Conservation (phyloP, 2,888 invertebrate species). For the Gnatocerus cornutus region DNA sequence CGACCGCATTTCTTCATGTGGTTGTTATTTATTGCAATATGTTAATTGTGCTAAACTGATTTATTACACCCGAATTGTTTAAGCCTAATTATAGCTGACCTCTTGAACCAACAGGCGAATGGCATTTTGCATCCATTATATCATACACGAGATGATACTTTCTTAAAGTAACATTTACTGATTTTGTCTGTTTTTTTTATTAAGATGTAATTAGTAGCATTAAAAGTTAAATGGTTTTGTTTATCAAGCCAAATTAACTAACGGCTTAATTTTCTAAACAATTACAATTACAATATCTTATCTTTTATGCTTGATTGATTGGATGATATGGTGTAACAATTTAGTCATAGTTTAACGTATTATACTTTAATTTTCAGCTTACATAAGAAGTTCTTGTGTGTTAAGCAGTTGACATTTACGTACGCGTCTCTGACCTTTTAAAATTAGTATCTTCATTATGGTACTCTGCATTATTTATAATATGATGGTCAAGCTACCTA, state of each 20-base stretch:
- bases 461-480: conserved; percentile 11
- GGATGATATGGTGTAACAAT: conserved; percentile 22
- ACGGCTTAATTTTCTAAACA: neutral
- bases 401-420: conserved; percentile 43
- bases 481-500: conserved; percentile 17
- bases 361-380: conserved; percentile 28
- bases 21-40: too few relatives aligned
- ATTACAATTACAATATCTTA: neutral
- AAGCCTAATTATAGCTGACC: too few relatives aligned
- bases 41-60: too few relatives aligned
- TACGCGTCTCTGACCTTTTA: conserved; percentile 36
- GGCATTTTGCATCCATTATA: too few relatives aligned
- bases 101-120: too few relatives aligned
- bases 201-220: too few relatives aligned
- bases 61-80: too few relatives aligned
- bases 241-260: neutral
- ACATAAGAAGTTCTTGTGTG: conserved; percentile 38
- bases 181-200: too few relatives aligned
- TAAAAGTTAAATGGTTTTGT: too few relatives aligned
- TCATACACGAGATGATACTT: too few relatives aligned
- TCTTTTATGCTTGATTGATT: neutral
- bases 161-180: too few relatives aligned
- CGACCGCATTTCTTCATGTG: too few relatives aligned
- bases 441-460: conserved; percentile 27
- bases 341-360: conserved; percentile 14